phyloP scores from a whole-genome alignment of 2,888 invertebrate genomes.

The Temnothorax rugatulus region DNA sequence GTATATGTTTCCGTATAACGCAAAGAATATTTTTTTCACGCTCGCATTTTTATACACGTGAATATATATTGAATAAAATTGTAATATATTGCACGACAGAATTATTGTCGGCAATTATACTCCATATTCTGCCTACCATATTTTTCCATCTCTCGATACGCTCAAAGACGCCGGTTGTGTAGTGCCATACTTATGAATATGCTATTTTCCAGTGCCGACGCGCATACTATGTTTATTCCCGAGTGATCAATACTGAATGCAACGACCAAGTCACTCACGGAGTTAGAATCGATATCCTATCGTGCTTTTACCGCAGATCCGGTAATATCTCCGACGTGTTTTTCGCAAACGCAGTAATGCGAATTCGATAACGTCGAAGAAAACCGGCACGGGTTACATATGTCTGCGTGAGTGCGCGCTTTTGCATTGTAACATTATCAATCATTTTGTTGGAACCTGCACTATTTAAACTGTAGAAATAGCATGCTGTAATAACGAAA shows the following conservation, averaged over 20 bases:
- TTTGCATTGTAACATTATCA: slow-evolving; percentile 42
- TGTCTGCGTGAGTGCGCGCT: neutral
- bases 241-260: slow-evolving; percentile 55
- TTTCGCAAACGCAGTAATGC: slow-evolving; percentile 37
- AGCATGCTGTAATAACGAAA: neutral
- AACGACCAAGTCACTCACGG: slow-evolving; percentile 32
- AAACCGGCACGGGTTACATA: slow-evolving; percentile 28
- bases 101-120: slow-evolving; percentile 27
- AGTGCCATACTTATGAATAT: slow-evolving; percentile 52
- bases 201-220: slow-evolving; percentile 50
- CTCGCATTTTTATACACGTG: neutral
- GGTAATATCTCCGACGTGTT: slow-evolving; percentile 23
- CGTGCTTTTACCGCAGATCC: slow-evolving; percentile 39
- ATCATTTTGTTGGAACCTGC: slow-evolving; percentile 5
- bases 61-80: slow-evolving; percentile 16
- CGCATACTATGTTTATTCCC: slow-evolving; percentile 38
- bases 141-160: slow-evolving; percentile 43
- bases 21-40: neutral
- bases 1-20: too few relatives aligned
- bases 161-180: slow-evolving; percentile 39
- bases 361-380: slow-evolving; percentile 48
- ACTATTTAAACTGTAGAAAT: neutral
- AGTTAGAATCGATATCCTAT: slow-evolving; percentile 43
- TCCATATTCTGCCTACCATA: slow-evolving; percentile 8
- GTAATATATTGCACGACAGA: neutral